Conservation (phyloP, 2,113 vertebrate species). For the Pithys albifrons region DNA sequence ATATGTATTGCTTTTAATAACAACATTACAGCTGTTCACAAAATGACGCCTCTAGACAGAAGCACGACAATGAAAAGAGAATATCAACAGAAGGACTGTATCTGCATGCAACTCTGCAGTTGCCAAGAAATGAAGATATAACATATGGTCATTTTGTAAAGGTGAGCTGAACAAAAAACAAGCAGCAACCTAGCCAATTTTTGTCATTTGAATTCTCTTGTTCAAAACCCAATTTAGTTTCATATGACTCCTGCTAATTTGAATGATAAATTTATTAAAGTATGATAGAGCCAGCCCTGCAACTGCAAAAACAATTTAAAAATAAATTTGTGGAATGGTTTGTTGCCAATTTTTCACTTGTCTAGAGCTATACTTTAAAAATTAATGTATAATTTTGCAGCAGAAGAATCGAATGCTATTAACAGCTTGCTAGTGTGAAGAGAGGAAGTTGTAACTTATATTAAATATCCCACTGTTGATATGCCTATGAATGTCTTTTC, state of each 20-base stretch:
- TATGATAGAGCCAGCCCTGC: background rate
- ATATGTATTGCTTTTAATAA: conserved; percentile 69
- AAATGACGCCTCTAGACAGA: conserved; percentile 63
- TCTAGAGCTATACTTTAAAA: conserved; percentile 67
- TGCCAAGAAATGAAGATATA: conserved; percentile 62
- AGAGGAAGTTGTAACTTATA: conserved; percentile 65
- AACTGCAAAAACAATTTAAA: conserved; percentile 65
- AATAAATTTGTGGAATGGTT: conserved; percentile 43
- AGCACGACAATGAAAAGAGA: conserved; percentile 56
- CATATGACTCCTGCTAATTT: conserved; percentile 41
- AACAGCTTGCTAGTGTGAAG: conserved; percentile 58
- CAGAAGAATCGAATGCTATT: conserved; percentile 65
- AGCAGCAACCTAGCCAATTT: conserved; percentile 64
- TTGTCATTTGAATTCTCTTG: conserved; percentile 62
- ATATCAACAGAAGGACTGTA: conserved; percentile 50
- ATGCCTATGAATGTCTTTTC: conserved; percentile 58
- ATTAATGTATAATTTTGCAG: conserved; percentile 72
- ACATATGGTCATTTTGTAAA: conserved; percentile 73
- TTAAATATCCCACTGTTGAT: conserved; percentile 64
- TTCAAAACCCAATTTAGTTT: conserved; percentile 45
- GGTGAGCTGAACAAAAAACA: conserved; percentile 67
- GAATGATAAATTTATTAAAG: conserved; percentile 49
- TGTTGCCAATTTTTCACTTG: conserved; percentile 51
- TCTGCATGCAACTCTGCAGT: conserved; percentile 33
- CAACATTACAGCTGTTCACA: conserved; percentile 72